Evolutionary conservation across 1,140 invertebrate genomes (phyloP).

Genomic region (Antheraea mylitta): DNA sequence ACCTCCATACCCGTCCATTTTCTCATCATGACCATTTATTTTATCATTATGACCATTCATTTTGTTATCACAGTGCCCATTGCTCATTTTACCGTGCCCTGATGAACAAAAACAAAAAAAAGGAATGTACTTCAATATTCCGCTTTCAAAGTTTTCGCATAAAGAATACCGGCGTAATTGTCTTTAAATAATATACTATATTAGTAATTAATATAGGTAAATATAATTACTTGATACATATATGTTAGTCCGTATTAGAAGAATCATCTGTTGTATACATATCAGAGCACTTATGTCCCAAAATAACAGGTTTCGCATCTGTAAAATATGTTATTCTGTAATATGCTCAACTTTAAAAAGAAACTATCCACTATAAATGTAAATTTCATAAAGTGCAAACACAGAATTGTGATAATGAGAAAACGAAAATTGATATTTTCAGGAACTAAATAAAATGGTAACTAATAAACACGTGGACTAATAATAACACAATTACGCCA

Average conservation of each 20-base stretch:
- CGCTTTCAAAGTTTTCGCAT: conserved; percentile 15
- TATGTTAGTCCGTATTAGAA: conserved; percentile 46
- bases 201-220: conserved; percentile 1
- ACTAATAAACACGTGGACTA: not conserved
- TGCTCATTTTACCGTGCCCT: conserved; percentile 42
- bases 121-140: conserved; percentile 28
- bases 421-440: not conserved
- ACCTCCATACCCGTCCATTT: conserved; percentile 29
- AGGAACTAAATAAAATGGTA: not conserved
- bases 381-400: not conserved
- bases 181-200: conserved; percentile 34
- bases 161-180: conserved; percentile 59
- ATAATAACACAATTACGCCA: conserved; percentile 65
- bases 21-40: conserved; percentile 37
- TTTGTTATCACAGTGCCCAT: conserved; percentile 28
- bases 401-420: not conserved
- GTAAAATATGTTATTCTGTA: conserved; percentile 57
- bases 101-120: conserved; percentile 53
- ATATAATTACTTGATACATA: conserved; percentile 26
- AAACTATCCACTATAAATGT: not conserved
- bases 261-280: conserved; percentile 49
- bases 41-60: conserved; percentile 26
- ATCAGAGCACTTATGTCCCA: conserved; percentile 53
- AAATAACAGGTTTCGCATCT: conserved; percentile 54
- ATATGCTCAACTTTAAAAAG: conserved; percentile 31